A percentile compares a stretch with the other conserved stretches of the same genome.
Evolutionary conservation across 2,888 invertebrate species (phyloP).

Genomic region (Metalampra italica): DNA sequence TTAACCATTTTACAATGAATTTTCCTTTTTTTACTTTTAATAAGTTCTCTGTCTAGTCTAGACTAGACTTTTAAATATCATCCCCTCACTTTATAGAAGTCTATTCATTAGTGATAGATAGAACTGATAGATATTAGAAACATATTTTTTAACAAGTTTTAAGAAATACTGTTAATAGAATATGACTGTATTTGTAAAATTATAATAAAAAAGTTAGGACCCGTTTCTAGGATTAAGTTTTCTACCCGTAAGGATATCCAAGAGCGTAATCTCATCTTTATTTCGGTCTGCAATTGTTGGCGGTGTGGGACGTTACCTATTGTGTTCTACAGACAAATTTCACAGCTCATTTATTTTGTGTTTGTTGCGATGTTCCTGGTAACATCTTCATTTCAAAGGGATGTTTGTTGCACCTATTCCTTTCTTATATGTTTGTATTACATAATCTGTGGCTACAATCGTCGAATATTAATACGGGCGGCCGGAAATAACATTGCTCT

Average conservation of each 20-base stretch:
- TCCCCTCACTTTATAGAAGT: too few relatives aligned
- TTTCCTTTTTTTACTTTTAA: too few relatives aligned
- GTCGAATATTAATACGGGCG: slow-evolving; percentile 1
- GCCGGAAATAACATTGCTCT: slow-evolving; percentile 11
- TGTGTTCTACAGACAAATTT: slow-evolving; percentile 31
- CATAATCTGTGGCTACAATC: slow-evolving; percentile 7
- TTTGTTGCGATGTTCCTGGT: slow-evolving; percentile 15
- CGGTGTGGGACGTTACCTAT: slow-evolving; percentile 20
- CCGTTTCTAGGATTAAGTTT: slow-evolving; percentile 32
- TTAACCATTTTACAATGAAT: too few relatives aligned
- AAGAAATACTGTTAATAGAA: too few relatives aligned
- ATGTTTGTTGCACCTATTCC: slow-evolving; percentile 4
- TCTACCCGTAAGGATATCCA: slow-evolving; percentile 20
- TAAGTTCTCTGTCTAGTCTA: too few relatives aligned
- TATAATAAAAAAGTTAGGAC: slow-evolving; percentile 18
- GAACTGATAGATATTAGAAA: too few relatives aligned
- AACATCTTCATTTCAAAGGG: slow-evolving; percentile 4
- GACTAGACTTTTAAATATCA: too few relatives aligned
- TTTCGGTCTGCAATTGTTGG: slow-evolving; percentile 23
- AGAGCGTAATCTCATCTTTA: slow-evolving; percentile 41
- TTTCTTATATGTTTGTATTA: slow-evolving; percentile 3
- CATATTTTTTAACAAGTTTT: too few relatives aligned
- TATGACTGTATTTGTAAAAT: neutral
- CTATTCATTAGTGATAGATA: too few relatives aligned
- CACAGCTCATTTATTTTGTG: slow-evolving; percentile 30